Evolutionary conservation across 2,888 invertebrate species (phyloP).

Genomic region (Tethea ocularis): DNA sequence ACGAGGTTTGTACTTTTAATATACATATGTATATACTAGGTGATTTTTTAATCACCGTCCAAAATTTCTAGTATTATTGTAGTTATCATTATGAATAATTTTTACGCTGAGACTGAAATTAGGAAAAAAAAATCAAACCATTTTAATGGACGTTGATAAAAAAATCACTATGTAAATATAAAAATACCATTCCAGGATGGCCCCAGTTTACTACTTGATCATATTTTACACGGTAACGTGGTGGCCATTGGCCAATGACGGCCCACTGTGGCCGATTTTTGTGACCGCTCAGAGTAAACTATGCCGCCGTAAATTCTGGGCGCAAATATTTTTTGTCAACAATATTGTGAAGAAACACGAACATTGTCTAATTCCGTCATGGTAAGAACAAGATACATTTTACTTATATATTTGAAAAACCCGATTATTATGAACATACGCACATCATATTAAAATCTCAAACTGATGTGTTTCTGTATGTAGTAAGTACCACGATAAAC

Average conservation of each 20-base stretch:
- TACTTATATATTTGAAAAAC: no score
- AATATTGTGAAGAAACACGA: conserved; percentile 27
- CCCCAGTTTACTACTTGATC: conserved; percentile 22
- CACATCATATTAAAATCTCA: no score
- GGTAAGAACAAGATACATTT: conserved; percentile 25
- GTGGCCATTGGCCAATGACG: conserved; percentile 24
- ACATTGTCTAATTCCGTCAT: conserved; percentile 28
- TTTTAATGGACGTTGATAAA: no score
- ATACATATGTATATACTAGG: neutral
- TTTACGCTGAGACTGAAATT: no score
- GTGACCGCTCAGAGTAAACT: conserved; percentile 18
- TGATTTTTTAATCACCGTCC: neutral
- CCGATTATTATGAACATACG: no score
- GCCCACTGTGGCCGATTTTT: conserved; percentile 22
- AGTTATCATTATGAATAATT: neutral
- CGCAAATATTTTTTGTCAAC: conserved; percentile 28
- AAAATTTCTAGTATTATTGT: neutral
- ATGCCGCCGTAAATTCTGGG: conserved; percentile 36
- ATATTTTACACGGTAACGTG: conserved; percentile 28
- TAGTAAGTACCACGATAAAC: no score
- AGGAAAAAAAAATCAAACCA: no score
- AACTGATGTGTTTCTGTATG: no score
- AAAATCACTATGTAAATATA: no score
- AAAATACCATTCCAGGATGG: conserved; percentile 21
- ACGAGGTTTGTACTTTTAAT: neutral